These are phyloP conservation scores for Dendroctonus valens DNA, from an alignment of 1,140 invertebrate genomes.

Conservation along the genomic window DNA sequence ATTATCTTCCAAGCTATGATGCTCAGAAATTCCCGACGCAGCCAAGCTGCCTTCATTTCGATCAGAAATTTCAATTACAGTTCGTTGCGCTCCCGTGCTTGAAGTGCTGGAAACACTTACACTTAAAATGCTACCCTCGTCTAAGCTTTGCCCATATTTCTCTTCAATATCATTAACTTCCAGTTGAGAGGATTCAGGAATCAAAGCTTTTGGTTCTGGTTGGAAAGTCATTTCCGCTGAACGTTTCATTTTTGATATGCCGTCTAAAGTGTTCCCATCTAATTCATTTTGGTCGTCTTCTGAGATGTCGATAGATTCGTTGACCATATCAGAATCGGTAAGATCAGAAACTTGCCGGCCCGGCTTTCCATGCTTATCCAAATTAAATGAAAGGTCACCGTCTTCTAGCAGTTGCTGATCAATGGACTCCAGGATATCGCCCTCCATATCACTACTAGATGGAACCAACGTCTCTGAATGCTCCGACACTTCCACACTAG, in stretches of 20 bases:
- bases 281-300: constrained; percentile 52
- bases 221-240: constrained; percentile 89
- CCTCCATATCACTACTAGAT: constrained; percentile 60
- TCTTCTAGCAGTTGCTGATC: constrained; percentile 44
- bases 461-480: constrained; percentile 86
- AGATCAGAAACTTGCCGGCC: constrained; percentile 39
- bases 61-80: constrained; percentile 56
- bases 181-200: constrained; percentile 42
- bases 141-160: constrained; percentile 57
- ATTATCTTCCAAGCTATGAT: constrained; percentile 51
- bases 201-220: constrained; percentile 59
- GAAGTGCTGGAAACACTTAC: constrained; percentile 59
- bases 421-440: constrained; percentile 51
- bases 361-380: constrained; percentile 16
- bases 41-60: constrained; percentile 42
- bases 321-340: constrained; percentile 40
- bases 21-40: constrained; percentile 55
- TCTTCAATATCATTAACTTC: constrained; percentile 44
- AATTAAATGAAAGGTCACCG: constrained; percentile 32
- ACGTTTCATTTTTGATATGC: constrained; percentile 74
- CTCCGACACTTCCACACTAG: constrained; percentile 85
- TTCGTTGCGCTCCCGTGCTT: constrained; percentile 52
- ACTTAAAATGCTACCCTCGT: constrained; percentile 58
- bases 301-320: constrained; percentile 51
- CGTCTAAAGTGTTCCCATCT: constrained; percentile 46